A percentile compares a stretch with the other conserved stretches of the same genome.
These are phyloP conservation scores for Eidolon helvum DNA, from an alignment of 2,113 vertebrate genomes.

Conservation along the genomic window DNA sequence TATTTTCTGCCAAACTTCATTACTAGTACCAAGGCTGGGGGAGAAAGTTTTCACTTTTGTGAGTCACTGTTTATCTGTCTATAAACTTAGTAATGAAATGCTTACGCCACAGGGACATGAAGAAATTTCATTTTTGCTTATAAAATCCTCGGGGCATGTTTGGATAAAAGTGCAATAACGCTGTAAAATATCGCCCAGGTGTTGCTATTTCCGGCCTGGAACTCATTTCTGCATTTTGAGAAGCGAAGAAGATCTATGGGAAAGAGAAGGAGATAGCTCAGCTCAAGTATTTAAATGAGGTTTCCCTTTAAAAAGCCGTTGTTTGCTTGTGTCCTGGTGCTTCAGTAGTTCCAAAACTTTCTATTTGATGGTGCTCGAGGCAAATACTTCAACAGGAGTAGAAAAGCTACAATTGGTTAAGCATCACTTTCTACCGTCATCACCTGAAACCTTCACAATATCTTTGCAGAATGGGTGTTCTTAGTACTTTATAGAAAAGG, in stretches of 20 bases:
- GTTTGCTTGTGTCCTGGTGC: neutral
- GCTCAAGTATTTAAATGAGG: conserved; percentile 61
- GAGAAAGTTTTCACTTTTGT: conserved; percentile 63
- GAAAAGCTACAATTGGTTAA: neutral
- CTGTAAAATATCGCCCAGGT: conserved; percentile 67
- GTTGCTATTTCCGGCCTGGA: conserved; percentile 54
- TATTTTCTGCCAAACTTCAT: conserved; percentile 34
- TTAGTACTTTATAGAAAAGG: neutral
- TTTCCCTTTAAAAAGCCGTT: conserved; percentile 54
- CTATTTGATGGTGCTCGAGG: neutral
- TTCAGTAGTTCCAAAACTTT: neutral
- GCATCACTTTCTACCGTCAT: neutral
- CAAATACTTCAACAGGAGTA: neutral
- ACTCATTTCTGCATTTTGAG: conserved; percentile 63
- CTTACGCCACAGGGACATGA: conserved; percentile 67
- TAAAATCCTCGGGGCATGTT: conserved; percentile 70
- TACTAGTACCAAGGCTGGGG: conserved; percentile 30
- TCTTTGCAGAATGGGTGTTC: neutral
- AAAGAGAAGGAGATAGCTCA: conserved; percentile 46
- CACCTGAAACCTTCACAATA: neutral
- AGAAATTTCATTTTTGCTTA: conserved; percentile 78
- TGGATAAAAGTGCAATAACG: conserved; percentile 75
- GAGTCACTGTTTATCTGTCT: conserved; percentile 72
- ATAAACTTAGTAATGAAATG: conserved; percentile 79
- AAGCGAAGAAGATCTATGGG: conserved; percentile 59